Evolutionary conservation across 2,113 vertebrate species (phyloP), one percentile per base, ranked within the genome.

Genomic region (Cynopterus brachyotis): DNA sequence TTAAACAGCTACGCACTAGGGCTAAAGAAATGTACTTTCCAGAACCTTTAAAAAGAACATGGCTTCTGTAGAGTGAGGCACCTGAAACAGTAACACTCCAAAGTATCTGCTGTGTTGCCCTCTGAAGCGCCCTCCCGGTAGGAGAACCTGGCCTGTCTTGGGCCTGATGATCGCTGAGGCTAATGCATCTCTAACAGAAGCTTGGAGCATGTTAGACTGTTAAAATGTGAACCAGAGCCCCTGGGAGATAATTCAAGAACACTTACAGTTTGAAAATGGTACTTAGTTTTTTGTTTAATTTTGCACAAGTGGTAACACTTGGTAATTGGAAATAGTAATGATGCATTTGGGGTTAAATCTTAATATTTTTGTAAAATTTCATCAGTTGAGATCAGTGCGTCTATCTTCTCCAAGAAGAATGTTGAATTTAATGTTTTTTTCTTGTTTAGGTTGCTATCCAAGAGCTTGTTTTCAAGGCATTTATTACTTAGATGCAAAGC

Each of bases 391-490:
- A 75, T 42, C 3, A 0, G 57, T 66, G 53, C 35, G 78, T 90
- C 86, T 87, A 16, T 79, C 57, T 91, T 60, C 32, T 81, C 72
- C 2, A 13, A 93, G 85, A 86, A 89, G 64, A 72, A 42, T 69
- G 66, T 76, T 59, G 66, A 86, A 45, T 80, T 55, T 59, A 19
- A 7, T 72, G 7, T 28, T 60, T 91, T 91, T 92, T 37, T 59
- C 12, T 55, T 85, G 53, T 94, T 95, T 45, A 16, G n/a, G 17
- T 75, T 76, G 26, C 30, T 3, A 47, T 42, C 80, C 22, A 30
- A 69, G 59, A 60, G 40, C 85, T 92, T 78, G 55, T 89, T 72
- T 89, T 89, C 53, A 85, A 70, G 84, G 64, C 69, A 79, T 60
- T 32, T 93, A 75, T 62, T 78, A 78, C 70, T 95, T 42, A 70